Conservation (phyloP, 2,888 invertebrate species). For the Adelognathus sp. region DNA sequence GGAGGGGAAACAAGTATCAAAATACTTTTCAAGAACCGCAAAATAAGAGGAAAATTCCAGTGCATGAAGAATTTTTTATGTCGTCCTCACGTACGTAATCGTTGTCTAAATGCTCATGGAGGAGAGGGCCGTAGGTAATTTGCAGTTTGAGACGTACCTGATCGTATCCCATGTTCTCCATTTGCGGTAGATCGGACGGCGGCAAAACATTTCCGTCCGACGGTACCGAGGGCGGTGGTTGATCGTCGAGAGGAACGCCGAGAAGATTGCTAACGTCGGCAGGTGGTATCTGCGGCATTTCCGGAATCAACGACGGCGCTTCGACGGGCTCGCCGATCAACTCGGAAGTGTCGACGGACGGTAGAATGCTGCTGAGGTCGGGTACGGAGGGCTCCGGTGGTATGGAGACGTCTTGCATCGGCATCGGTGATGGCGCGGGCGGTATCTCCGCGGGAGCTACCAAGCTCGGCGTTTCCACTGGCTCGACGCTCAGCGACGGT, state of each 20-base stretch:
- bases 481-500: constrained; percentile 53
- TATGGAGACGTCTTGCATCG: constrained; percentile 71
- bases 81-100: no score
- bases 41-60: no score
- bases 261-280: constrained; percentile 73
- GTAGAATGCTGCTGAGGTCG: constrained; percentile 75
- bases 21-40: no score
- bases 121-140: no score
- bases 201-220: constrained; percentile 79
- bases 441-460: constrained; percentile 64
- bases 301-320: constrained; percentile 73
- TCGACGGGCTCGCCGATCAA: constrained; percentile 76
- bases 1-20: no score
- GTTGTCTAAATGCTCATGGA: no score
- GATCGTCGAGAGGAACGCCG: constrained; percentile 68
- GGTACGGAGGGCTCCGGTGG: constrained; percentile 73
- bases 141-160: constrained; percentile 77
- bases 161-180: constrained; percentile 86
- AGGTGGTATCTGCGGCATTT: constrained; percentile 77
- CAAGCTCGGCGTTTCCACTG: constrained; percentile 62
- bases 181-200: constrained; percentile 78
- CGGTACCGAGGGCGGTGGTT: constrained; percentile 82
- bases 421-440: constrained; percentile 70
- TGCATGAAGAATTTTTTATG: no score
- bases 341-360: constrained; percentile 70